Base-by-base conservation (phyloP, 2,888 invertebrate genomes). In the Parnassius glacialis region DNA sequence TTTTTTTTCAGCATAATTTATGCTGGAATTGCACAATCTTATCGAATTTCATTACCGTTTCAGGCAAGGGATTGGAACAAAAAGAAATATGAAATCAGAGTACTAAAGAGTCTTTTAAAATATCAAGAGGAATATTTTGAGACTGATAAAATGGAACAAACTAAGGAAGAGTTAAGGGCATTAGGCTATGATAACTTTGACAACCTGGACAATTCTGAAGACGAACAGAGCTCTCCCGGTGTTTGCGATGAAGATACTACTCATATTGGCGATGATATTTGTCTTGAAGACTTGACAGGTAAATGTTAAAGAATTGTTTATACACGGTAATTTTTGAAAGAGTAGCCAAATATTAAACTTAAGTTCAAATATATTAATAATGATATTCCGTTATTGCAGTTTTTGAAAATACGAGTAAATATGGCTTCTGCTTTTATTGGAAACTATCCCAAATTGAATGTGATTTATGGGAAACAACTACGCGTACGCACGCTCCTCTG, bases 211-310 rank as follows among this genome's bases (percentile, higher is more conserved):
- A 87, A 92, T 62, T 92, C 92, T 59, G 88, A 92, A 57, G 90
- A 92, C 60, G 87, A 90, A 10, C 82, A 88, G 52, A 92, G 92
- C 13, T 92, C 92, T 0, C 85, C 85, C 0, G 86, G 90, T 0
- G 92, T 91, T 0, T 83, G 82, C 0, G 90, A 92, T n/a, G 92
- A 93, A n/a, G 93, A 93, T 64, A 93, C 92, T 0, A 92, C 93
- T 0, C 92, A 94, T 67, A 93, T 95, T 70, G 96, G 95, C 0
- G 93, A 94, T 64, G 94, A 96, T 71, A 92, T 96, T 55, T 94
- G 94, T 69, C 88, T 96, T 52, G 94, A 95, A 44, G 94, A 95
- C 69, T 88, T 96, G 11, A 95, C 95, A 65, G 96, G 94, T 93
- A 84, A 76, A 43, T 43, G 43, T 10, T 10, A 43, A 43, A 43